A percentile compares a stretch with the other conserved stretches of the same genome.
These are phyloP conservation scores for Drosophila mimetica DNA, from an alignment of 2,888 invertebrate species.

Conservation along the genomic window DNA sequence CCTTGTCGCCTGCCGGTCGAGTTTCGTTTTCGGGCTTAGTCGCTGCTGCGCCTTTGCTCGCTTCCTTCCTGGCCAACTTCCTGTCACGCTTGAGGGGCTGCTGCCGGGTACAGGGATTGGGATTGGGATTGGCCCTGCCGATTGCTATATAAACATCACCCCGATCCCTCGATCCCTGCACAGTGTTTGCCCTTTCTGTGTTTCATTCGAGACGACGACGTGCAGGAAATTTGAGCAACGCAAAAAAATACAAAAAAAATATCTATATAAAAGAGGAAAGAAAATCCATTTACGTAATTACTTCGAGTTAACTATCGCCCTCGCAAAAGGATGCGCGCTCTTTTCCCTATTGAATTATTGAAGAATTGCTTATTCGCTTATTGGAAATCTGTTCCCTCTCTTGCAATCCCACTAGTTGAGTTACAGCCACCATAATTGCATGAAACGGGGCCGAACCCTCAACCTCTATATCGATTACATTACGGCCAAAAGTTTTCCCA, in stretches of 20 bases:
- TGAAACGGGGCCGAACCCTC: conserved; percentile 20
- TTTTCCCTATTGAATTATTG: conserved; percentile 70
- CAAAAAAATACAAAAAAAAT: background rate
- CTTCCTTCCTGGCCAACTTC: conserved; percentile 75
- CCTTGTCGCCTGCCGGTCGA: conserved; percentile 41
- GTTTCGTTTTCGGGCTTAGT: conserved; percentile 37
- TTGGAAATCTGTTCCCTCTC: conserved; percentile 64
- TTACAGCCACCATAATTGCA: conserved; percentile 42
- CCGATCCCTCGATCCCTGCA: conserved; percentile 25
- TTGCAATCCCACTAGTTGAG: conserved; percentile 25
- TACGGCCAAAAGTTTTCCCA: conserved; percentile 36
- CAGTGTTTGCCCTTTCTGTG: conserved; percentile 38
- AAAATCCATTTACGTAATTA: conserved; percentile 81
- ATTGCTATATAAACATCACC: conserved; percentile 71
- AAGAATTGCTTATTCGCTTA: conserved; percentile 68
- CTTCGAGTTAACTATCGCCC: conserved; percentile 73
- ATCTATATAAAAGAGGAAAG: conserved; percentile 11
- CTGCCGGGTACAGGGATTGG: background rate
- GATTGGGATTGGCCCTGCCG: conserved; percentile 11
- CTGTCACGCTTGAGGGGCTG: conserved; percentile 69
- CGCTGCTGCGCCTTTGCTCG: conserved; percentile 54
- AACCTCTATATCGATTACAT: conserved; percentile 30
- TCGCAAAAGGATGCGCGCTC: conserved; percentile 35
- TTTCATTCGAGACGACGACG: conserved; percentile 55
- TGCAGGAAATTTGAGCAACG: conserved; percentile 77